phyloP scores from a whole-genome alignment of 2,113 vertebrate species.

The Ploceus nigricollis region DNA sequence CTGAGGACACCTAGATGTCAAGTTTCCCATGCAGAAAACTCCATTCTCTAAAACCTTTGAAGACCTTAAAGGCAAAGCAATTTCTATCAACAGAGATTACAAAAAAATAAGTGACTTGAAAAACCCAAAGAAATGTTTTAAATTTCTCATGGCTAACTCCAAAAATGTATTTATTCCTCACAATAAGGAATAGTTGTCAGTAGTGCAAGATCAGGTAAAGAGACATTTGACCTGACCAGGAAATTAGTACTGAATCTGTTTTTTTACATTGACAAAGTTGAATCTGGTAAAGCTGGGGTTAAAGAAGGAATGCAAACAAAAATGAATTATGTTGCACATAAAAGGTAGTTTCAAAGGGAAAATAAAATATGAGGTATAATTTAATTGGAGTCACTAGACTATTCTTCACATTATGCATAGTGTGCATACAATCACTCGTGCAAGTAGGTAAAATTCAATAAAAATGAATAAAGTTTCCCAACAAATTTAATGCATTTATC shows the following conservation, averaged over 20 bases:
- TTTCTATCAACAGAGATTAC: neutral
- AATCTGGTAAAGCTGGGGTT: neutral
- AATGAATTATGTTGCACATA: neutral
- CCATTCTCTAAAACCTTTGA: neutral
- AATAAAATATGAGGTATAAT: neutral
- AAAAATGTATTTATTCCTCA: neutral
- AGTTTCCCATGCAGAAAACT: neutral
- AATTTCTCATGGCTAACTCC: neutral
- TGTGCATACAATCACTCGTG: neutral
- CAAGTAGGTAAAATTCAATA: slow-evolving; percentile 16
- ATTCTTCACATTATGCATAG: neutral
- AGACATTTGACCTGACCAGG: neutral
- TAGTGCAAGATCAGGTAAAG: neutral
- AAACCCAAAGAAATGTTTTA: neutral
- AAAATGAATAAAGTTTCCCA: neutral
- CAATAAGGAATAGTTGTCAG: neutral
- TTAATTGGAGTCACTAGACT: slow-evolving; percentile 24
- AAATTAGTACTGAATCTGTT: neutral
- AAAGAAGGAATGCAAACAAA: neutral
- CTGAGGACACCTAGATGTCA: neutral
- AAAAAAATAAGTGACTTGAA: neutral
- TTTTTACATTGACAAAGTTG: neutral
- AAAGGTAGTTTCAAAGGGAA: neutral
- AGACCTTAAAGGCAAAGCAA: neutral
- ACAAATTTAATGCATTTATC: slow-evolving; percentile 4